Evolutionary conservation across 2,888 invertebrate genomes (phyloP).

Genomic region (Cerastis rubricosa): DNA sequence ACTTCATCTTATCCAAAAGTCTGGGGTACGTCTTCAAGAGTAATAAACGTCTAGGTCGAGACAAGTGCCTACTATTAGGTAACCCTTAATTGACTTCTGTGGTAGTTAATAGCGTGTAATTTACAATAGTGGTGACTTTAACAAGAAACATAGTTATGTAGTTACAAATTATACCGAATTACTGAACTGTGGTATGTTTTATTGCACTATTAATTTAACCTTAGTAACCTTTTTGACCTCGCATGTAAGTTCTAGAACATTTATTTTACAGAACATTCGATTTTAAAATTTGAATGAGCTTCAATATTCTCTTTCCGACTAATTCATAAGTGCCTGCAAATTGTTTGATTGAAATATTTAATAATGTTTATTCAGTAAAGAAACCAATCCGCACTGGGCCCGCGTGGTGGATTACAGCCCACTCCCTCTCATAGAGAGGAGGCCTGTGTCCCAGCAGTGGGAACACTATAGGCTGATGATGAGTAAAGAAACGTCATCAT

Average conservation of each 20-base stretch:
- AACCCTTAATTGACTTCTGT: conserved; percentile 53
- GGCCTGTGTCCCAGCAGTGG: too few species aligned
- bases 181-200: conserved; percentile 19
- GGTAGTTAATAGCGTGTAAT: conserved; percentile 53
- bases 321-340: background rate
- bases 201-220: background rate
- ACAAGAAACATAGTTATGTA: conserved; percentile 35
- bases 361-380: too few species aligned
- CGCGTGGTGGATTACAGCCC: too few species aligned
- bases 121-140: conserved; percentile 33
- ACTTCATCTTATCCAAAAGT: conserved; percentile 14
- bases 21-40: conserved; percentile 17
- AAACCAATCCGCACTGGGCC: too few species aligned
- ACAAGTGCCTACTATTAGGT: conserved; percentile 47
- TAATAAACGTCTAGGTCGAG: conserved; percentile 36
- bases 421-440: too few species aligned
- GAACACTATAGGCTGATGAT: too few species aligned
- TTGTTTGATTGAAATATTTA: too few species aligned
- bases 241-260: background rate
- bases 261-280: background rate
- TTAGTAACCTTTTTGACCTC: background rate
- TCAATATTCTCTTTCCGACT: background rate
- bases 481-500: too few species aligned
- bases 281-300: background rate
- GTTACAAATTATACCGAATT: conserved; percentile 30